Percentiles rank a stretch among this genome's conserved stretches.
Evolutionary conservation across 2,888 invertebrate genomes (phyloP).

Genomic region (Chrysodeixis includens): DNA sequence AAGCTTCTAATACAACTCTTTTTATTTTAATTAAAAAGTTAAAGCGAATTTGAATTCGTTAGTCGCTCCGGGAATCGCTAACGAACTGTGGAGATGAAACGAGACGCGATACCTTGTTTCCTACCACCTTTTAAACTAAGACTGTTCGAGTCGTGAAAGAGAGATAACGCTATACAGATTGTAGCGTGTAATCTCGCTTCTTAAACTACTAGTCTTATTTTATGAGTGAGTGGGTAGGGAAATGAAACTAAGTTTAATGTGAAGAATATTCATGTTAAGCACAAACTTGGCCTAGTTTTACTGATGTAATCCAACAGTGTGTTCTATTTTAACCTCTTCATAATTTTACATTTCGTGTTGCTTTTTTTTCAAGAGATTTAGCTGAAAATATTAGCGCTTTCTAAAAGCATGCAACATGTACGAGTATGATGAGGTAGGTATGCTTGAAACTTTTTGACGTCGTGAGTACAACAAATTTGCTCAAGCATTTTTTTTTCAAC

Average conservation of each 20-base stretch:
- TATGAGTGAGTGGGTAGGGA: too few relatives aligned
- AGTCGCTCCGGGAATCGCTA: constrained; percentile 11
- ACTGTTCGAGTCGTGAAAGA: too few relatives aligned
- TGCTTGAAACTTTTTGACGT: too few relatives aligned
- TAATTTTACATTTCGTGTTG: background rate
- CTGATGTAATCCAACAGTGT: background rate
- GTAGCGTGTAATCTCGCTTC: too few relatives aligned
- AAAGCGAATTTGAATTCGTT: constrained; percentile 33
- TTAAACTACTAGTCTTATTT: too few relatives aligned
- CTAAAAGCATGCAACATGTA: too few relatives aligned
- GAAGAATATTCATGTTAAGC: background rate
- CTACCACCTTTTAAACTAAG: too few relatives aligned
- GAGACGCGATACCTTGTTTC: background rate
- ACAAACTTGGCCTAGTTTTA: background rate
- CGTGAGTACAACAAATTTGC: too few relatives aligned
- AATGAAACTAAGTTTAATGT: background rate
- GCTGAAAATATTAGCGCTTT: background rate
- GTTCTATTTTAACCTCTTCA: background rate
- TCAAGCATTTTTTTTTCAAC: too few relatives aligned
- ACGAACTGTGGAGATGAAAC: constrained; percentile 15
- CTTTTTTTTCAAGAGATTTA: too few relatives aligned
- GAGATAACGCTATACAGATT: too few relatives aligned
- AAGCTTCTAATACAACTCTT: constrained; percentile 12
- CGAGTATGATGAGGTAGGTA: too few relatives aligned
- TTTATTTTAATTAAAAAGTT: constrained; percentile 25